Evolutionary conservation across 2,113 vertebrate genomes (phyloP).

Genomic region (Alethe diademata): DNA sequence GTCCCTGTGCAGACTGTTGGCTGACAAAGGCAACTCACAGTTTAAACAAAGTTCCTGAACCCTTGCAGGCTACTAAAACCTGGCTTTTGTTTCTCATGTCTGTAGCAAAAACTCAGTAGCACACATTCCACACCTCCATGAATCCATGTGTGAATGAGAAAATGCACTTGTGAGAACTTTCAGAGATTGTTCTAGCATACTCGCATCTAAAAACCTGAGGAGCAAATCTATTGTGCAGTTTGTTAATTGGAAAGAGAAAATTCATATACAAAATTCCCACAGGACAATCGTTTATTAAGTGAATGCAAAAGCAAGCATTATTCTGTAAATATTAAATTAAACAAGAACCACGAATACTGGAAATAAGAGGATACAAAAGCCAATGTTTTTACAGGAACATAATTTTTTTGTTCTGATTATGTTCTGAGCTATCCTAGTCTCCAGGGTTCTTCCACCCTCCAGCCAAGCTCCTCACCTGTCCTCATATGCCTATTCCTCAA

Average conservation of each 20-base stretch:
- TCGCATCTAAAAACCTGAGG: background rate
- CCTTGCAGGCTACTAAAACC: background rate
- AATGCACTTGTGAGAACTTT: background rate
- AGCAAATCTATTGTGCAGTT: background rate
- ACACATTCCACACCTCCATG: background rate
- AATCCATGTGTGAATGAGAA: background rate
- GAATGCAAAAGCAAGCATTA: background rate
- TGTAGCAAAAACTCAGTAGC: background rate
- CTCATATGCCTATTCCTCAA: background rate
- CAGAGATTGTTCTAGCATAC: background rate
- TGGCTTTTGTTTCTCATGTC: background rate
- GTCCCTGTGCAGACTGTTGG: background rate
- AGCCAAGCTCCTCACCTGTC: background rate
- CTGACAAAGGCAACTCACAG: background rate
- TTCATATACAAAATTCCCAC: background rate
- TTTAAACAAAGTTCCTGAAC: background rate
- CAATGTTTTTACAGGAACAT: background rate
- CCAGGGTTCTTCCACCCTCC: background rate
- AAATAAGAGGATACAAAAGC: background rate
- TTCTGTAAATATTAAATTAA: background rate
- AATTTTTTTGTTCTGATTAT: background rate
- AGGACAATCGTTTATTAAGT: background rate
- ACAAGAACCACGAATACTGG: background rate
- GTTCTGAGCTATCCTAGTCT: background rate
- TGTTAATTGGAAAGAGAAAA: background rate